Evolutionary conservation across 1,140 invertebrate species (phyloP).

Genomic region (Babylonia areolata): DNA sequence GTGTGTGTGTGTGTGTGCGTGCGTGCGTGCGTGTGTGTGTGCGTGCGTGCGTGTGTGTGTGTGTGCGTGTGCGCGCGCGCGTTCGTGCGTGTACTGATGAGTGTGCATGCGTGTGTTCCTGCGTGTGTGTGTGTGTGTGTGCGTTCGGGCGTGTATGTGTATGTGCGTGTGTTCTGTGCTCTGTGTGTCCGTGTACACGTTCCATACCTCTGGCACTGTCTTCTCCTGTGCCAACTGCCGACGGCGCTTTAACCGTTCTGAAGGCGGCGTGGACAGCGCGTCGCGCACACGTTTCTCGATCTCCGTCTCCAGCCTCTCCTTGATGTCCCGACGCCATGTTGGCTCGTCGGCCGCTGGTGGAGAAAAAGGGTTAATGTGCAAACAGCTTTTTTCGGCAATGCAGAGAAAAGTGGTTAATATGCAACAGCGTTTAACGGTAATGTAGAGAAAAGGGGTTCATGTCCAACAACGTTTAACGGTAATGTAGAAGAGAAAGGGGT

Average conservation of each 20-base stretch:
- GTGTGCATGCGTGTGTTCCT: neutral
- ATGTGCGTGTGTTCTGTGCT: neutral
- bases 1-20: neutral
- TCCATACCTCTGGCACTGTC: too few relatives aligned
- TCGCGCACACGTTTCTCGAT: too few relatives aligned
- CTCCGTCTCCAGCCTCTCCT: too few relatives aligned
- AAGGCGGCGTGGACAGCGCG: neutral
- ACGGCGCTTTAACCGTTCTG: neutral
- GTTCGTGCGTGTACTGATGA: neutral
- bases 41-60: neutral
- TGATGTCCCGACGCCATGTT: too few relatives aligned
- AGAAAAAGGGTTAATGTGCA: too few relatives aligned
- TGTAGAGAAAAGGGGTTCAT: too few relatives aligned
- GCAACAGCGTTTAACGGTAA: too few relatives aligned
- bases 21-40: neutral
- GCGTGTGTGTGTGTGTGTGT: neutral
- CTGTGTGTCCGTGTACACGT: neutral
- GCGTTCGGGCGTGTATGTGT: neutral
- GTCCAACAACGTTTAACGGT: too few relatives aligned
- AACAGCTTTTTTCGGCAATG: too few relatives aligned
- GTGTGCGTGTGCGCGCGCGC: neutral
- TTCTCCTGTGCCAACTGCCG: neutral
- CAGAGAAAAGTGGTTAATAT: too few relatives aligned
- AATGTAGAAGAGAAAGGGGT: too few relatives aligned
- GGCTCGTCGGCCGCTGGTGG: too few relatives aligned